Evolutionary conservation across 2,888 invertebrate genomes (phyloP).

Genomic region (Clostera curtula): DNA sequence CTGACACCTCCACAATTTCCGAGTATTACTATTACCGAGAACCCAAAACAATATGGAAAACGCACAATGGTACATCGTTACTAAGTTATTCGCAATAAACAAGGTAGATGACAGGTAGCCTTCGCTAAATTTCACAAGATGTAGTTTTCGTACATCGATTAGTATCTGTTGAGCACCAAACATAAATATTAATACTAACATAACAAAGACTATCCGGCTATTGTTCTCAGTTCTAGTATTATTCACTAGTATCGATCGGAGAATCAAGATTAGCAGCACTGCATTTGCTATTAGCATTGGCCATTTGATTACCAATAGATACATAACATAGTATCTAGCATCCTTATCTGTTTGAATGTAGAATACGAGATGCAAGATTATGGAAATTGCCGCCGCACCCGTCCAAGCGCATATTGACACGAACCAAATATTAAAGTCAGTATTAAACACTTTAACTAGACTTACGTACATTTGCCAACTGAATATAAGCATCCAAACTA

Average conservation of each 20-base stretch:
- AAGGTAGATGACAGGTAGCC: slow-evolving; percentile 10
- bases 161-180: slow-evolving; percentile 54
- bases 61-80: slow-evolving; percentile 48
- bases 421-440: slow-evolving; percentile 29
- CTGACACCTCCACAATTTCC: slow-evolving; percentile 41
- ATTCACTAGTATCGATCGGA: slow-evolving; percentile 41
- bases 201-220: slow-evolving; percentile 37
- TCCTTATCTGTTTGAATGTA: slow-evolving; percentile 12
- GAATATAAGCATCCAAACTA: slow-evolving; percentile 57
- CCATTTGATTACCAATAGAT: slow-evolving; percentile 46
- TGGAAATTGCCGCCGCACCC: slow-evolving; percentile 27
- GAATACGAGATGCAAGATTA: slow-evolving; percentile 17
- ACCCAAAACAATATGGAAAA: slow-evolving; percentile 56
- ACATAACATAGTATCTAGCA: slow-evolving; percentile 24
- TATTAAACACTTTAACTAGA: slow-evolving; percentile 47
- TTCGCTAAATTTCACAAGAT: slow-evolving; percentile 21
- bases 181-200: slow-evolving; percentile 44
- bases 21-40: slow-evolving; percentile 51
- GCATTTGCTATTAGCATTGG: slow-evolving; percentile 46
- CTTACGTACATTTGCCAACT: slow-evolving; percentile 50
- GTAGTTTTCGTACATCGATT: slow-evolving; percentile 40
- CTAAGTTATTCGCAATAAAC: slow-evolving; percentile 26
- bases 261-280: slow-evolving; percentile 34
- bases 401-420: slow-evolving; percentile 42
- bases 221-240: slow-evolving; percentile 33